Conservation (phyloP, 2,888 invertebrate species). For the Nasonovia ribisnigri region DNA sequence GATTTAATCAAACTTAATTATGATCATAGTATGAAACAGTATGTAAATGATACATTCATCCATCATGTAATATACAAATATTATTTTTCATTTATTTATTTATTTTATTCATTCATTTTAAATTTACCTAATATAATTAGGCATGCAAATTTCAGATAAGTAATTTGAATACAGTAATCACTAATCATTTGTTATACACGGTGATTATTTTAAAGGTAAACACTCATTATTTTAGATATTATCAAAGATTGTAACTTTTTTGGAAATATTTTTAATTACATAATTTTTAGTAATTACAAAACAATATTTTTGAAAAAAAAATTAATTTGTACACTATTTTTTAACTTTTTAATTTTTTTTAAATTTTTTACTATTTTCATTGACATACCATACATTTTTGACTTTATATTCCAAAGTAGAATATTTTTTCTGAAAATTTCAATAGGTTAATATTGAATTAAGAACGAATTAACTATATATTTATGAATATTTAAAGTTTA, state of each 20-base stretch:
- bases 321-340: not conserved
- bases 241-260: not conserved
- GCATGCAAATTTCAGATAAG: not conserved
- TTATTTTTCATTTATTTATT: not conserved
- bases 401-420: not conserved
- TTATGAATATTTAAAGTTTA: not conserved
- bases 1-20: not conserved
- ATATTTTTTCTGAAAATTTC: not conserved
- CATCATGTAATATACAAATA: not conserved
- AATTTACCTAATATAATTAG: not conserved
- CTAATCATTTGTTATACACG: not conserved
- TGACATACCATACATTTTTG: not conserved
- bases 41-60: not conserved
- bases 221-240: not conserved
- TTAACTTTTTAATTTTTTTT: not conserved
- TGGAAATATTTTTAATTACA: not conserved
- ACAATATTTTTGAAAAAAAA: not conserved
- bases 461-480: not conserved
- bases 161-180: not conserved
- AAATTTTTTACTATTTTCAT: not conserved
- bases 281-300: not conserved
- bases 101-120: not conserved
- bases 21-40: not conserved
- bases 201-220: not conserved
- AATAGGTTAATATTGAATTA: not conserved